Conservation (phyloP, 2,797 vertebrate species). For the Kryptolebias ocellatus region DNA sequence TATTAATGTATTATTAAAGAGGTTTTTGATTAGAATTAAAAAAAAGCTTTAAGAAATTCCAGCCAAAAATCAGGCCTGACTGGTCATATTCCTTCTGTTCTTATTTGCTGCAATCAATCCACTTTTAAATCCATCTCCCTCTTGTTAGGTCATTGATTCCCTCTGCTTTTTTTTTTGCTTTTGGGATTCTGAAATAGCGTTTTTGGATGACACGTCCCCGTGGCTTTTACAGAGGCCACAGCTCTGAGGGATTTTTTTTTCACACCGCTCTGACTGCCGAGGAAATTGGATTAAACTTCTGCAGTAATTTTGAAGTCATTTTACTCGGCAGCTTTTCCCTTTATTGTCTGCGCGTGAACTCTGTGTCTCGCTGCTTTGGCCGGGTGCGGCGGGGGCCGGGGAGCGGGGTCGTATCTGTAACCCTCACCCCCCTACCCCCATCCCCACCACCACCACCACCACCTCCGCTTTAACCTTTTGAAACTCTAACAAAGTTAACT, state of each 20-base stretch:
- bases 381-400: background rate
- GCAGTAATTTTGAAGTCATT: conserved; percentile 68
- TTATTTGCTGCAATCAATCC: conserved; percentile 19
- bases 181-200: conserved; percentile 40
- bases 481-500: conserved; percentile 43
- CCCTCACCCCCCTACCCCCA: background rate
- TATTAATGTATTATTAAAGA: no score
- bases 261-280: conserved; percentile 54
- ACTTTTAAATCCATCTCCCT: conserved; percentile 32
- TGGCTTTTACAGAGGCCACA: conserved; percentile 65
- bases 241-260: conserved; percentile 57
- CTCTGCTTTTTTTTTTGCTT: conserved; percentile 27
- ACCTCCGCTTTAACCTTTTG: conserved; percentile 34
- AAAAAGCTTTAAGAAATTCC: background rate
- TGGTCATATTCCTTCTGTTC: conserved; percentile 5
- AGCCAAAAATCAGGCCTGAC: background rate
- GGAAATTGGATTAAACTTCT: conserved; percentile 74
- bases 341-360: conserved; percentile 39
- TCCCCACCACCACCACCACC: background rate
- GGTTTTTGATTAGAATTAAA: no score
- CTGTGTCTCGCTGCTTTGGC: conserved; percentile 29
- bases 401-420: background rate
- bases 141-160: conserved; percentile 53
- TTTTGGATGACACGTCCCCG: conserved; percentile 43
- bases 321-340: conserved; percentile 49